A percentile compares a stretch with the other conserved stretches of the same genome.
Conservation (phyloP, 2,113 vertebrate genomes). For the Anser cygnoides region DNA sequence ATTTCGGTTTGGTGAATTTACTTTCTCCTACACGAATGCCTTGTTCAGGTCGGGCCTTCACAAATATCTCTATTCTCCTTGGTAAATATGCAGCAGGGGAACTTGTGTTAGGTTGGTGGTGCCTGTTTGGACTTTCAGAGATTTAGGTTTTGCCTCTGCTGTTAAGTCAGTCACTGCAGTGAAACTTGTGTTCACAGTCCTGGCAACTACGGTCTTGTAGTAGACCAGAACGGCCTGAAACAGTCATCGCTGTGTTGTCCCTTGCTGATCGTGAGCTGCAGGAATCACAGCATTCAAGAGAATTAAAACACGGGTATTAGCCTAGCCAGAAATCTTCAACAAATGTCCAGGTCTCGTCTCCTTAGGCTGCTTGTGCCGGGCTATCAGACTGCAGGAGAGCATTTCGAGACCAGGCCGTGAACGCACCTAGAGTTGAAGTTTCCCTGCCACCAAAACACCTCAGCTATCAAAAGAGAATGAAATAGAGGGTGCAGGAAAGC, state of each 20-base stretch:
- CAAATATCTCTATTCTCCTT: not conserved
- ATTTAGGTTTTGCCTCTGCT: not conserved
- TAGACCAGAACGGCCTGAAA: not conserved
- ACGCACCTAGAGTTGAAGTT: not conserved
- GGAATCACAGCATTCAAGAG: rapidly evolving
- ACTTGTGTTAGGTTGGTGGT: not conserved
- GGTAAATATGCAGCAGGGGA: no score
- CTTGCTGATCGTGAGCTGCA: not conserved
- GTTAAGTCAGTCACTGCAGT: not conserved
- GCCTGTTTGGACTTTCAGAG: not conserved
- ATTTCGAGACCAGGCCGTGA: rapidly evolving
- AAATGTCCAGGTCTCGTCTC: rapidly evolving
- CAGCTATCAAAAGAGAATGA: rapidly evolving
- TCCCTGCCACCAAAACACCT: not conserved
- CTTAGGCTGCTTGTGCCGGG: not conserved
- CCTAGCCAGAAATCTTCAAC: not conserved
- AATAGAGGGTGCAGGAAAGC: not conserved
- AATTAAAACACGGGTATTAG: not conserved
- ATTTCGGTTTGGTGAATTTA: not conserved
- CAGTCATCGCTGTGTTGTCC: not conserved
- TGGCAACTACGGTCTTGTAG: rapidly evolving
- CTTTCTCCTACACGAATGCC: rapidly evolving
- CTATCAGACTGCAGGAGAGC: not conserved
- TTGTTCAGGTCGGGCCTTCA: no score
- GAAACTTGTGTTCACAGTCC: not conserved